Base-by-base conservation (phyloP, 2,113 vertebrate genomes). In the Thomomys bottae region DNA sequence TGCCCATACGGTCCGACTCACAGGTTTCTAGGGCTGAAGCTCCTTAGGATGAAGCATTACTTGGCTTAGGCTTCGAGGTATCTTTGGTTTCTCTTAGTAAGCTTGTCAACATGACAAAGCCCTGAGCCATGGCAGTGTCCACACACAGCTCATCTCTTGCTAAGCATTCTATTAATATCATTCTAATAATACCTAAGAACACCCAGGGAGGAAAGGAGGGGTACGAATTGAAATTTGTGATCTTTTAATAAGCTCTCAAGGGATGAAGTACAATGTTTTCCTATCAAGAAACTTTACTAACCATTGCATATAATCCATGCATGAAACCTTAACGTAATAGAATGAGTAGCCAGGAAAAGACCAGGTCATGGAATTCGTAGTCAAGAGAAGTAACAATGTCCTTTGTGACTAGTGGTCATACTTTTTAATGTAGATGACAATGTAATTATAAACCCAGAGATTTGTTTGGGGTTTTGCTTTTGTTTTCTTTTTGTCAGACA, bases 391-490 rank as follows among this genome's bases (percentile, higher is more conserved):
- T 79, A 18, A 21, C 66, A 67, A 17, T 24, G 17, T 32, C 10
- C 54, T 30, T 71, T 30, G 38, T 45, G 34, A 73, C 38, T 78
- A 87, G 64, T 20, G 71, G 79, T 78, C 45, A 66, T 21, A n/a
- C n/a, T 87, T 90, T 93, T 80, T 68, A 1, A 87, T 84, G 54
- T 20, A 93, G 40, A 59, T 82, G 36, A n/a, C 38, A 90, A 67
- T 84, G 72, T 77, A 91, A 88, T 77, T 89, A 54, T 61, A 80
- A 91, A 89, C 71, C 14, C 36, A 61, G 59, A 61, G 59, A 24
- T 61, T 5, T 54, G 49, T 54, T 61, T 7, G 24, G 21, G 12
- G 59, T 21, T 61, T 49, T 12, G 49, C 18, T 54, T 45, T 45
- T 45, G 6, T 6, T 45, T 45, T 45, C 6, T 6, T 45, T 54